Conservation (phyloP, 1,140 invertebrate genomes). For the Alviniconcha marisindica region DNA sequence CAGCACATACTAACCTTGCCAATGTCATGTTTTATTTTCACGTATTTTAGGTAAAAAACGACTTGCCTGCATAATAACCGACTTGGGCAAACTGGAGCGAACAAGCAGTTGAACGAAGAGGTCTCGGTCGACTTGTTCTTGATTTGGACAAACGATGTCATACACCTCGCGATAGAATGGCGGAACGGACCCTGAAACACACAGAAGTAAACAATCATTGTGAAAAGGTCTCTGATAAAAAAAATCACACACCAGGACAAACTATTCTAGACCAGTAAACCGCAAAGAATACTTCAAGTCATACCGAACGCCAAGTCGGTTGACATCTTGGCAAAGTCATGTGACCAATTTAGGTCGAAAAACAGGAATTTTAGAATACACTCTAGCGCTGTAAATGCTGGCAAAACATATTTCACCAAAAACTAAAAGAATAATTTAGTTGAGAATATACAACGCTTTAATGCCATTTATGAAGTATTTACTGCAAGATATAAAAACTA, state of each 20-base stretch:
- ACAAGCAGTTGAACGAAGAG: slow-evolving; percentile 81
- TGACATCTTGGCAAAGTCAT: slow-evolving; percentile 74
- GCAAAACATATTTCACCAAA: too few species aligned
- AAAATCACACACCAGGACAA: not conserved
- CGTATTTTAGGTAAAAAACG: not conserved
- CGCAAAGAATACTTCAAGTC: slow-evolving; percentile 17
- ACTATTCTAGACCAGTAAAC: not conserved
- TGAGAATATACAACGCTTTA: too few species aligned
- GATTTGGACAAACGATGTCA: slow-evolving; percentile 81
- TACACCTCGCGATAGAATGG: slow-evolving; percentile 82
- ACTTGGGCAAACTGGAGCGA: slow-evolving; percentile 80
- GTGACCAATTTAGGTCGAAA: slow-evolving; percentile 57
- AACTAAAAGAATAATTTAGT: too few species aligned
- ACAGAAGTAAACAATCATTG: slow-evolving; percentile 24
- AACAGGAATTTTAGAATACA: not conserved
- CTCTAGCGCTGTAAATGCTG: too few species aligned
- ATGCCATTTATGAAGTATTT: too few species aligned
- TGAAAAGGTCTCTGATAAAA: not conserved
- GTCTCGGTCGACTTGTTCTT: slow-evolving; percentile 81
- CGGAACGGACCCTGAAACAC: slow-evolving; percentile 80
- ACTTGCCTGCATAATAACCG: slow-evolving; percentile 80
- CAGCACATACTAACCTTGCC: too few species aligned
- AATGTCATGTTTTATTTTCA: not conserved
- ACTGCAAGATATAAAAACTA: not conserved
- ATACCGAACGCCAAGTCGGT: slow-evolving; percentile 71